A percentile compares a stretch with the other conserved stretches of the same genome.
Conservation (phyloP, 2,888 invertebrate species). For the Zonitis immaculata region DNA sequence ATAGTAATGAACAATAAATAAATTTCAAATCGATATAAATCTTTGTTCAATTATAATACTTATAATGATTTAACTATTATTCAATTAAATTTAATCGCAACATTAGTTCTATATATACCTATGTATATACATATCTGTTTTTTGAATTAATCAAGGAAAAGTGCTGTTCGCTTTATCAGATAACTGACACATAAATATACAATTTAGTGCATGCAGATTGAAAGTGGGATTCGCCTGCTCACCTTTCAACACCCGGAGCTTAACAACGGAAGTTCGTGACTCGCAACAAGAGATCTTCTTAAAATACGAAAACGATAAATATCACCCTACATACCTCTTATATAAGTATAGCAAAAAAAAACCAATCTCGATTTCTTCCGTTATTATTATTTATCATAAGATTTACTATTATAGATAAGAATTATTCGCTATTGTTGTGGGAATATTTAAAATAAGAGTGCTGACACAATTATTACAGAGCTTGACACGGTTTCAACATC, state of each 20-base stretch:
- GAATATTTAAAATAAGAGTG: neutral
- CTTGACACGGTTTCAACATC: neutral
- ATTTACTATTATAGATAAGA: neutral
- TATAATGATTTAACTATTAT: no score
- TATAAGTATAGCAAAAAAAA: no score
- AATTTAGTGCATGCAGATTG: conserved; percentile 4
- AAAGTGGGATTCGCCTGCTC: conserved; percentile 3
- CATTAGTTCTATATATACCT: neutral
- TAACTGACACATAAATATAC: neutral
- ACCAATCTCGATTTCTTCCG: no score
- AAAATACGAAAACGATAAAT: neutral
- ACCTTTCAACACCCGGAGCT: conserved; percentile 3
- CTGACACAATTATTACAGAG: neutral
- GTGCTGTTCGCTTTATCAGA: conserved; percentile 6
- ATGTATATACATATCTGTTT: neutral
- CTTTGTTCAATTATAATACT: no score
- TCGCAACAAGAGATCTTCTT: neutral
- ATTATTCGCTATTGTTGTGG: neutral
- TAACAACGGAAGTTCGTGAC: neutral
- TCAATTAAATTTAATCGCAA: neutral
- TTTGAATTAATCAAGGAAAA: neutral
- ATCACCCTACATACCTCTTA: neutral
- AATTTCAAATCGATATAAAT: neutral
- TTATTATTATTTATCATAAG: no score
- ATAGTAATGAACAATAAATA: neutral